Evolutionary conservation across 2,113 vertebrate species (phyloP).

Genomic region (Callaeas wilsoni): DNA sequence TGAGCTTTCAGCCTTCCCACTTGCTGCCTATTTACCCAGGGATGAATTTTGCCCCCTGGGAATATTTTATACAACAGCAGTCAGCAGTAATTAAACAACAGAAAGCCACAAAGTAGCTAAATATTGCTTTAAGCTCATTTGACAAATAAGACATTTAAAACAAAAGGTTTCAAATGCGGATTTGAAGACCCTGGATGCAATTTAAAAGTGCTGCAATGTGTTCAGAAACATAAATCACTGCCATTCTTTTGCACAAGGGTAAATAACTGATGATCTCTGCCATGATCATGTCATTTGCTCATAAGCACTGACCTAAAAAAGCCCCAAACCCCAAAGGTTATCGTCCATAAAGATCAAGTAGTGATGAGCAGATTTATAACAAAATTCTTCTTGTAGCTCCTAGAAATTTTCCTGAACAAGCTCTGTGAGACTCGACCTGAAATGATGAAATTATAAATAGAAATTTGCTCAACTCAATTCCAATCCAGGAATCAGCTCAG

Average conservation of each 20-base stretch:
- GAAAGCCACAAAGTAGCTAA: neutral
- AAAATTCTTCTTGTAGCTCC: neutral
- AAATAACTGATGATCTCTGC: neutral
- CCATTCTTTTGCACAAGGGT: neutral
- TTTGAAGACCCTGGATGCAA: neutral
- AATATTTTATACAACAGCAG: neutral
- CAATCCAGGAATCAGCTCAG: neutral
- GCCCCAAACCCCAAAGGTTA: neutral
- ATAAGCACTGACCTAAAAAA: neutral
- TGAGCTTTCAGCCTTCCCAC: neutral
- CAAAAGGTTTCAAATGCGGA: neutral
- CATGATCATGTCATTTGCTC: neutral
- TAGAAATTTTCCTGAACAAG: neutral
- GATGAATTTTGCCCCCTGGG: neutral
- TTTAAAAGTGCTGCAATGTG: neutral
- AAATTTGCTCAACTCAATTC: neutral
- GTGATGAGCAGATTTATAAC: neutral
- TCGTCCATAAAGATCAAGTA: neutral
- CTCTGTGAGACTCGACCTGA: neutral
- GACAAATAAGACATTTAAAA: neutral
- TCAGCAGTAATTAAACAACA: neutral
- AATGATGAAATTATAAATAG: neutral
- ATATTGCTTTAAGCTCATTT: neutral
- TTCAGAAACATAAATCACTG: neutral
- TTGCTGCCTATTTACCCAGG: neutral